These are phyloP conservation scores for Belonocnema kinseyi DNA, from an alignment of 1,140 invertebrate species.

Conservation along the genomic window DNA sequence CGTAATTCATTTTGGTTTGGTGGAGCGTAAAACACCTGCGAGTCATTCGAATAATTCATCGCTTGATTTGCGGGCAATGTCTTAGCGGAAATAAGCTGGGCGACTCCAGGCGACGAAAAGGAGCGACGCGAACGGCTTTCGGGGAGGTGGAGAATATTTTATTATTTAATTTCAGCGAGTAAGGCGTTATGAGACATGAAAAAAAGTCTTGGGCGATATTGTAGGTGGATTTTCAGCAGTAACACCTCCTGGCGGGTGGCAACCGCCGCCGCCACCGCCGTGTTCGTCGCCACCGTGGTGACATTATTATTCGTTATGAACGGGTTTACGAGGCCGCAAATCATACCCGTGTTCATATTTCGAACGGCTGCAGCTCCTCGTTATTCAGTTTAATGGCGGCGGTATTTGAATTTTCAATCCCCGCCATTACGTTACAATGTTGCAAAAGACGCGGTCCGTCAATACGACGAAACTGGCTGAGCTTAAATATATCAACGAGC, in stretches of 20 bases:
- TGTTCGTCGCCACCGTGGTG: constrained; percentile 60
- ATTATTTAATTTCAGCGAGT: constrained; percentile 74
- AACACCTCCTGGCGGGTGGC: constrained; percentile 43
- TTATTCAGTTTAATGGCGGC: constrained; percentile 75
- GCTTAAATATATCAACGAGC: neutral
- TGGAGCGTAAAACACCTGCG: neutral
- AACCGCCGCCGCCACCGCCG: constrained; percentile 42
- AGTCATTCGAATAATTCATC: neutral
- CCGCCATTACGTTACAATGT: constrained; percentile 52
- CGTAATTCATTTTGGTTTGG: neutral
- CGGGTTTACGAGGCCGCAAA: constrained; percentile 76
- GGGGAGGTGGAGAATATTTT: constrained; percentile 66
- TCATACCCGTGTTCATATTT: constrained; percentile 76
- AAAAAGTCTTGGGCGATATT: constrained; percentile 72
- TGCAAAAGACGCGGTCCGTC: constrained; percentile 44
- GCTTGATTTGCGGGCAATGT: neutral
- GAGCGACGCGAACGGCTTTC: constrained; percentile 25
- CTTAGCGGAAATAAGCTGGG: constrained; percentile 1
- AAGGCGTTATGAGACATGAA: constrained; percentile 73
- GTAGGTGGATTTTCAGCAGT: constrained; percentile 71
- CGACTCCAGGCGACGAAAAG: constrained; percentile 18
- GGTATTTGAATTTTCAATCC: constrained; percentile 75
- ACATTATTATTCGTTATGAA: constrained; percentile 77
- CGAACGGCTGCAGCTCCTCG: constrained; percentile 72
- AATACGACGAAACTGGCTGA: neutral